phyloP scores from a whole-genome alignment of 1,140 invertebrate genomes.

The Coenobita brevimanus region DNA sequence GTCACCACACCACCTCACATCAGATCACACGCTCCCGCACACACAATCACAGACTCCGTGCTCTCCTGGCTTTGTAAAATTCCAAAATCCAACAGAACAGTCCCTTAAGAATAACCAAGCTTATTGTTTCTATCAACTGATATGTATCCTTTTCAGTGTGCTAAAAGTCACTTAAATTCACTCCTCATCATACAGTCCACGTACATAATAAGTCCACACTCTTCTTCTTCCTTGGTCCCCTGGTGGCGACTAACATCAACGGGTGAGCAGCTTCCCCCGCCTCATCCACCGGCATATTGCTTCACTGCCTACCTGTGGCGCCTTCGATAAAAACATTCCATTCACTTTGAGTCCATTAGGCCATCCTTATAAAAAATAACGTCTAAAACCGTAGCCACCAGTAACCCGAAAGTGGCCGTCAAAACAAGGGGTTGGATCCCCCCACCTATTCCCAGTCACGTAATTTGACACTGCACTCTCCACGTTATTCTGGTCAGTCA shows the following conservation, averaged over 20 bases:
- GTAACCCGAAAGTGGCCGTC: slow-evolving; percentile 1
- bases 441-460: neutral
- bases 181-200: slow-evolving; percentile 60
- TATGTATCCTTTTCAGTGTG: slow-evolving; percentile 49
- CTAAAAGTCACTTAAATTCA: slow-evolving; percentile 25
- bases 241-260: slow-evolving; percentile 58
- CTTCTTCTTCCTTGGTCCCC: slow-evolving; percentile 60
- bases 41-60: slow-evolving; percentile 26
- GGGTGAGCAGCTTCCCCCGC: slow-evolving; percentile 36
- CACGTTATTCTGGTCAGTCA: slow-evolving; percentile 23
- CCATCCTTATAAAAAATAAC: too few species aligned
- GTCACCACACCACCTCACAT: neutral
- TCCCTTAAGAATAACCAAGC: slow-evolving; percentile 30
- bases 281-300: slow-evolving; percentile 61
- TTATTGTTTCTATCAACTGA: slow-evolving; percentile 45
- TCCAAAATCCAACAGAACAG: slow-evolving; percentile 53
- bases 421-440: neutral
- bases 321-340: slow-evolving; percentile 50
- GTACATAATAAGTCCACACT: slow-evolving; percentile 55
- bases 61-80: slow-evolving; percentile 32
- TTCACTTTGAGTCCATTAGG: slow-evolving; percentile 5
- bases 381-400: too few species aligned
- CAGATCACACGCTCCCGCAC: slow-evolving; percentile 16
- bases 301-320: neutral
- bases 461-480: neutral